Base-by-base conservation (phyloP, 2,113 vertebrate species). In the Erythrocercus mccallii region DNA sequence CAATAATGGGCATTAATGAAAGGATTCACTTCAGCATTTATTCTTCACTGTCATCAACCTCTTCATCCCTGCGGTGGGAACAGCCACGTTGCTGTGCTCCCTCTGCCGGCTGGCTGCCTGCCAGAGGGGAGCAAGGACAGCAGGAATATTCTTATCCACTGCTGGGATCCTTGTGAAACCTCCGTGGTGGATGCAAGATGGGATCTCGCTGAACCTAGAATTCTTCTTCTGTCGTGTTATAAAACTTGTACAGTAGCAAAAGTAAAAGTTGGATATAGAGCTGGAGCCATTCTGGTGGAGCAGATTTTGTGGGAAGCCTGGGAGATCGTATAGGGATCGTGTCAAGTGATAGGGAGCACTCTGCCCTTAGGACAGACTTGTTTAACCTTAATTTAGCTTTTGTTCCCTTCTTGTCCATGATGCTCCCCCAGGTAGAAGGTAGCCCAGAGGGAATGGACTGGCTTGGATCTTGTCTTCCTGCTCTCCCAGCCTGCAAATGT, bases 21-120 rank as follows among this genome's bases (percentile, higher is more conserved):
- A 84, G 10, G 0, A 87, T 74, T 86, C 69, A 37, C 44, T 89
- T 58, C 14, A 68, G 70, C 40, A 40, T 93, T 94, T 77, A 86
- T 91, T 83, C 80, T 56, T 60, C 48, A 35, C 56, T 94, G 94
- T 89, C 96, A 81, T 87, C 92, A 81, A 27, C 35, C 56, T 89
- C 83, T 48, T 91, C 93, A 44, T 35, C 45, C 23, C 47, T 51
- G 65, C 50, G 78, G 81, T 85, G 81, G 79, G 73, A 90, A 58
- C 35, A 90, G 88, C 83, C 86, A 56, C 53, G 4, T 95, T 61
- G 0, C 47, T 90, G 82, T 60, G 72, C 93, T 92, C 84, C 92
- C 86, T 91, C 91, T 96, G 90, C 82, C 2, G 62, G 60, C 80
- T 90, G 93, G 91, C 94, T 61, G 31, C 85, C 53, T 0, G 58